Percentiles rank a stretch among this genome's conserved stretches.
These are phyloP conservation scores for Polymixis lichenea DNA, from an alignment of 2,888 invertebrate species.

Conservation along the genomic window DNA sequence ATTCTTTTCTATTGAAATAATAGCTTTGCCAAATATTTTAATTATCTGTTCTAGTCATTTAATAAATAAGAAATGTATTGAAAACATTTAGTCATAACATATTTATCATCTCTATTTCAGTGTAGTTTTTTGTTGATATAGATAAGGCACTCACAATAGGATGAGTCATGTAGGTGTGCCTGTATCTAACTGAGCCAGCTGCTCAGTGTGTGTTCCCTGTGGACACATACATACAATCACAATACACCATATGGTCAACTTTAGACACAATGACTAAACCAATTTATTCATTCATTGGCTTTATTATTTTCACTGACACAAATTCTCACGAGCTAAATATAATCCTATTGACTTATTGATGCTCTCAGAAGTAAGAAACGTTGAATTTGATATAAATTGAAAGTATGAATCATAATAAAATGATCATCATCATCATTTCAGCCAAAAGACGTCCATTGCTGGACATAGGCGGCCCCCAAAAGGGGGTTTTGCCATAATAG, in stretches of 20 bases:
- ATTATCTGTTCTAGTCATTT: neutral
- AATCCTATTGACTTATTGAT: constrained; percentile 25
- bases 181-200: constrained; percentile 58
- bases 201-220: constrained; percentile 61
- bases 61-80: neutral
- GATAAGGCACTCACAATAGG: constrained; percentile 74
- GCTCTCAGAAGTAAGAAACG: neutral
- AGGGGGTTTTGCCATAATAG: too few relatives aligned
- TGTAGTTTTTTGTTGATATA: constrained; percentile 59
- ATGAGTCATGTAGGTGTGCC: constrained; percentile 88
- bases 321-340: constrained; percentile 58
- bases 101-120: constrained; percentile 32
- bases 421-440: too few relatives aligned
- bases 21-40: neutral
- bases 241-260: constrained; percentile 63
- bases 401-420: neutral
- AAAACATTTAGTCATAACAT: constrained; percentile 10
- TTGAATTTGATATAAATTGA: constrained; percentile 2
- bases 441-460: too few relatives aligned
- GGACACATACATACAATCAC: constrained; percentile 65
- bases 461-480: too few relatives aligned
- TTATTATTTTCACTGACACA: constrained; percentile 62
- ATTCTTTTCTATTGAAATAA: neutral
- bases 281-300: constrained; percentile 67
- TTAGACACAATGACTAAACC: constrained; percentile 65